Base-by-base conservation (phyloP, 2,113 vertebrate genomes). In the Corythaeola cristata region DNA sequence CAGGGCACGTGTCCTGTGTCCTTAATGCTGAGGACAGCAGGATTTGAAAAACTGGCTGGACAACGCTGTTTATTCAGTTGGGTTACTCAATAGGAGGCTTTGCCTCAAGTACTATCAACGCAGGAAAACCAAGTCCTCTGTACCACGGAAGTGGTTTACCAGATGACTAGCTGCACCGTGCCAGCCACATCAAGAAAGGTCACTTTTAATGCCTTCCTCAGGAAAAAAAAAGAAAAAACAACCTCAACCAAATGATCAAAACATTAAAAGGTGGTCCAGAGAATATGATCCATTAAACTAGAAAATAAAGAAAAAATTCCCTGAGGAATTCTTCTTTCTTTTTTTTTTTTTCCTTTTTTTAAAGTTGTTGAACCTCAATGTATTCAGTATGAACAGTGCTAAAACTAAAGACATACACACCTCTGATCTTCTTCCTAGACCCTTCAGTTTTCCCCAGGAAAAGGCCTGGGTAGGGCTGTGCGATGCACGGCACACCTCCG, bases 81-180 rank as follows among this genome's bases (percentile, higher is more conserved):
- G 73, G 68, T 73, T 64, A 69, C 80, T 93, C 83, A 87, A 35
- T 3, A 62, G 80, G 53, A 91, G 62, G 62, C 28, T 30, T 37
- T 88, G 58, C 81, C 88, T 79, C 88, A 93, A 86, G 18, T 77
- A 23, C 73, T 75, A 59, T 81, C 59, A 64, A 47, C 59, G 32
- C 56, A 92, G 88, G 76, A 74, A 80, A 96, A 71, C 47, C 52
- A 39, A 81, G 37, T 23, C 41, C 87, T 72, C 67, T 59, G 66
- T 39, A 67, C 53, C 69, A 90, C 16, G 8, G 93, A 87, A 81
- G 75, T 63, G 68, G 96, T 59, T 94, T 68, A 92, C 90, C 86
- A 74, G 62, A 91, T 32, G 55, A 85, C 35, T 56, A 58, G 39
- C n/a, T 83, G 71, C 60, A 74, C 41, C 6, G 35, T 50, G 56